These are phyloP conservation scores for Drosophila auraria DNA, from an alignment of 1,140 invertebrate genomes.

Conservation along the genomic window DNA sequence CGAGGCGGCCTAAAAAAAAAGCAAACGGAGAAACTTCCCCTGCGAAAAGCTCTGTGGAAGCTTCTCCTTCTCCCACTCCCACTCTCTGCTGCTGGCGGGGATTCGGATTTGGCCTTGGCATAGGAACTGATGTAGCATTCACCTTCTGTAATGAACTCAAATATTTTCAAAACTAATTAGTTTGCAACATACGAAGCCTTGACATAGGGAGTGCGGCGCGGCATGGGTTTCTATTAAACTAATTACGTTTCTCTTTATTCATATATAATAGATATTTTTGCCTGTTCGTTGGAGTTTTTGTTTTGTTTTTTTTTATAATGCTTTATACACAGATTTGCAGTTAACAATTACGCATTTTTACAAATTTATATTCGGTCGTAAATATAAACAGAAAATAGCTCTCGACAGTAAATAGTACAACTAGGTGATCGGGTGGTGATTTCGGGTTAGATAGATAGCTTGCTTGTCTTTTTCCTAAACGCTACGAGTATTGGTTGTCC, in stretches of 20 bases:
- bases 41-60: conserved; percentile 43
- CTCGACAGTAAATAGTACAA: conserved; percentile 17
- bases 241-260: conserved; percentile 73
- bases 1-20: conserved; percentile 42
- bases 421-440: conserved; percentile 27
- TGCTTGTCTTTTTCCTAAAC: conserved; percentile 52
- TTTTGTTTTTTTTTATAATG: conserved; percentile 28
- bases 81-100: neutral
- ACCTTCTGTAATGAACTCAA: conserved; percentile 62
- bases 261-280: conserved; percentile 51
- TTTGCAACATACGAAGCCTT: conserved; percentile 50
- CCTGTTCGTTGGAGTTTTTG: conserved; percentile 51
- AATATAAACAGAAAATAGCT: conserved; percentile 63
- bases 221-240: conserved; percentile 63
- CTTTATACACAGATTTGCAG: conserved; percentile 50
- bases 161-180: conserved; percentile 68
- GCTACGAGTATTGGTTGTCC: conserved; percentile 73
- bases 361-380: conserved; percentile 61
- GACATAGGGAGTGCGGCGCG: conserved; percentile 8
- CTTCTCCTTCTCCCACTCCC: conserved; percentile 1
- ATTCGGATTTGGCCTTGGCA: conserved; percentile 57
- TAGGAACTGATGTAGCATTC: conserved; percentile 52
- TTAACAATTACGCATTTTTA: conserved; percentile 53
- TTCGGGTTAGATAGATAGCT: conserved; percentile 18
- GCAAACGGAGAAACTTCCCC: conserved; percentile 27